These are phyloP conservation scores for Frieseomelitta varia DNA, from an alignment of 1,140 invertebrate genomes.

Conservation along the genomic window DNA sequence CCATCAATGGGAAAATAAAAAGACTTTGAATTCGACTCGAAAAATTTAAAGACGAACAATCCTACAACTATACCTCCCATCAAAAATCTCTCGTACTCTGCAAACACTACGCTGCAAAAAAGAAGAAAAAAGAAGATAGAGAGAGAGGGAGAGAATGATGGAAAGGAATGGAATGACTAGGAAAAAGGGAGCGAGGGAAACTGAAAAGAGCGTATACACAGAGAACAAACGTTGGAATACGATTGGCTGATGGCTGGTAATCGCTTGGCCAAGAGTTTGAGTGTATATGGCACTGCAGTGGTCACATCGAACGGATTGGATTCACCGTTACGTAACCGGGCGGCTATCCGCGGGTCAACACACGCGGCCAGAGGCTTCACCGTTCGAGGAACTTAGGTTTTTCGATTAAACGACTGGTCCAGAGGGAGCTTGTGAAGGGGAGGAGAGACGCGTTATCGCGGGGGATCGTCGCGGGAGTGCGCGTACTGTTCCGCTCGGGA, in stretches of 20 bases:
- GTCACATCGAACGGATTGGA: slow-evolving; percentile 69
- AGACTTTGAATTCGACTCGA: too few species aligned
- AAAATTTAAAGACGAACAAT: not conserved
- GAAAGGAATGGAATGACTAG: not conserved
- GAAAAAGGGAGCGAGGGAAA: slow-evolving; percentile 10
- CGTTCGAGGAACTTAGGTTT: slow-evolving; percentile 61
- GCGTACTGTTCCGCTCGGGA: not conserved
- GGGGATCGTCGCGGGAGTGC: slow-evolving; percentile 12
- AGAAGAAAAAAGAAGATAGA: too few species aligned
- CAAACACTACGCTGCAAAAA: not conserved
- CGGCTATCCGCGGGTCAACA: slow-evolving; percentile 66
- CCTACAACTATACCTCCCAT: not conserved
- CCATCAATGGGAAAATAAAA: too few species aligned
- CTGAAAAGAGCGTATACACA: slow-evolving; percentile 16
- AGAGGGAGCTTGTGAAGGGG: slow-evolving; percentile 9
- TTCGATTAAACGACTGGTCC: slow-evolving; percentile 66
- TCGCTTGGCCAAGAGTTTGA: slow-evolving; percentile 57
- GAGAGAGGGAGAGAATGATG: not conserved
- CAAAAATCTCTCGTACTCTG: not conserved
- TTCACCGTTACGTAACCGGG: slow-evolving; percentile 76
- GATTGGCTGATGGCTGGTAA: slow-evolving; percentile 67
- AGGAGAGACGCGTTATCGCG: slow-evolving; percentile 31
- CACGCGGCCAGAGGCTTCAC: slow-evolving; percentile 58
- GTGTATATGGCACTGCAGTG: slow-evolving; percentile 68
- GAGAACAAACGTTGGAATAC: slow-evolving; percentile 42